phyloP scores from a whole-genome alignment of 23 tunicate genomes.

The Clavelina lepadiformis region DNA sequence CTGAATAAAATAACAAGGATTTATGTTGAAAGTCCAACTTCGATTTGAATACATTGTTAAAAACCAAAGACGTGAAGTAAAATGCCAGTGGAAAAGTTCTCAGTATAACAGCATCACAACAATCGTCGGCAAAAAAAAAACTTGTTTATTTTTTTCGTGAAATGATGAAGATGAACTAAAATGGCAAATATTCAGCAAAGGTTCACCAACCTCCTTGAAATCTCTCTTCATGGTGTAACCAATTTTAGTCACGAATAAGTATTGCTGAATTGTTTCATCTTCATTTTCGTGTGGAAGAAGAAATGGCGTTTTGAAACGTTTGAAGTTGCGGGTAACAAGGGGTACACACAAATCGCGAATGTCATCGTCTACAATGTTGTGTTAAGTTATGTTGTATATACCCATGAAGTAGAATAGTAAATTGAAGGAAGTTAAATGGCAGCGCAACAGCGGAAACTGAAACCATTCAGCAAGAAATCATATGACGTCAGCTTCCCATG shows the following conservation, averaged over 20 bases:
- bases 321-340: not conserved
- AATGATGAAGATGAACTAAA: not conserved
- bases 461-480: too few relatives aligned
- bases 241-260: not conserved
- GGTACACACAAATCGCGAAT: slow-evolving; percentile 22
- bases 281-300: slow-evolving; percentile 6
- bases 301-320: slow-evolving; percentile 2
- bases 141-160: not conserved
- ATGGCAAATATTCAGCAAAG: not conserved
- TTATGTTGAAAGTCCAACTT: not conserved
- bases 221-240: slow-evolving; percentile 1
- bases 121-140: not conserved
- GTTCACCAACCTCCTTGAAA: slow-evolving; percentile 11
- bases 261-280: not conserved
- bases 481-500: not conserved
- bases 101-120: not conserved
- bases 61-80: too few relatives aligned
- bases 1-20: not conserved
- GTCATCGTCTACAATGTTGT: not conserved
- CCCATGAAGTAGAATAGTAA: too few relatives aligned
- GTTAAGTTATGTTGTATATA: too few relatives aligned
- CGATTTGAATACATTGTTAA: too few relatives aligned
- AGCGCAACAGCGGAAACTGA: too few relatives aligned
- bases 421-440: too few relatives aligned
- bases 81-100: too few relatives aligned